Evolutionary conservation across 2,888 invertebrate species (phyloP).

Genomic region (Dicyrtoma fusca): DNA sequence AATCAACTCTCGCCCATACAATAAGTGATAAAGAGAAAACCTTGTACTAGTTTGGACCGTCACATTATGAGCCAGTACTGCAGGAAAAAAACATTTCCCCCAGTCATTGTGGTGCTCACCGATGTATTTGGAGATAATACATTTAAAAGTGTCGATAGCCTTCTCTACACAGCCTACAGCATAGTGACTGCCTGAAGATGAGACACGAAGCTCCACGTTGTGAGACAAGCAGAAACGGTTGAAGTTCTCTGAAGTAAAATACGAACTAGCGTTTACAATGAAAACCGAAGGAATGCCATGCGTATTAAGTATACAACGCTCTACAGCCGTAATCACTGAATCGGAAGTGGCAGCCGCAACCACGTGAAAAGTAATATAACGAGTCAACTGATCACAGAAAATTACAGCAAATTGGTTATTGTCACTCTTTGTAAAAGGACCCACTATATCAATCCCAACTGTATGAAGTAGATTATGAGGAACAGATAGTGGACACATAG

Average conservation of each 20-base stretch:
- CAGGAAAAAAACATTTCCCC: no score
- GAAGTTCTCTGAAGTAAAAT: slow-evolving; percentile 3
- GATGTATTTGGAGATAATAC: no score
- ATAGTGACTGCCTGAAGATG: no score
- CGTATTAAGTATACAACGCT: background rate
- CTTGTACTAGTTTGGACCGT: no score
- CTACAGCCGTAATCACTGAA: background rate
- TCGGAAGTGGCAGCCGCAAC: slow-evolving; percentile 38
- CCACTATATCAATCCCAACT: slow-evolving; percentile 49
- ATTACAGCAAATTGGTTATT: slow-evolving; percentile 48
- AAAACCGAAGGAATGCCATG: background rate
- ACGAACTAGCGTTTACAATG: background rate
- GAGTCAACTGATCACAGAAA: slow-evolving; percentile 49
- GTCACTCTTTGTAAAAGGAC: slow-evolving; percentile 42
- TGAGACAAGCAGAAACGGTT: no score
- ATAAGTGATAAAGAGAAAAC: no score
- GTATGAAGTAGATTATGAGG: slow-evolving; percentile 50
- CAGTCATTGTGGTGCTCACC: no score
- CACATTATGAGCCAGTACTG: no score
- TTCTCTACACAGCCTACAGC: no score
- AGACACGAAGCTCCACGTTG: no score
- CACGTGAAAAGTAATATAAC: slow-evolving; percentile 47
- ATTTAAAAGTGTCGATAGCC: no score
- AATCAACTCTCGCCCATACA: no score
- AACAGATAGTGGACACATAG: slow-evolving; percentile 7